A percentile compares a stretch with the other conserved stretches of the same genome.
These are phyloP conservation scores for Acanthopleura granulata DNA, from an alignment of 2,888 invertebrate genomes.

Conservation along the genomic window DNA sequence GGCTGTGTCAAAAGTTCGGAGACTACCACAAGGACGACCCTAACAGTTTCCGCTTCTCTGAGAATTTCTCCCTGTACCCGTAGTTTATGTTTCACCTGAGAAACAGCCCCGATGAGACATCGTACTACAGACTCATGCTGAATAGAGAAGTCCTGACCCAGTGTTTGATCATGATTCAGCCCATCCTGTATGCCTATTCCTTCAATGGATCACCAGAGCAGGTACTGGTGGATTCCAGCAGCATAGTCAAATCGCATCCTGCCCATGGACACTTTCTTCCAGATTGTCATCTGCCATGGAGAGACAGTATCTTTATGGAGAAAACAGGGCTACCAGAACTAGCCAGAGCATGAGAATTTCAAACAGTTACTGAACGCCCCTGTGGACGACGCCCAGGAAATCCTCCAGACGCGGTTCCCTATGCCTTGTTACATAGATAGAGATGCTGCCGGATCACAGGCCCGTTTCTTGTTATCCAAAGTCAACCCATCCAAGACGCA, in stretches of 20 bases:
- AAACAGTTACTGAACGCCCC: constrained; percentile 96
- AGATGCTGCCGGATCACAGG: constrained; percentile 99
- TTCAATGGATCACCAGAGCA: constrained; percentile 97
- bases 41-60: constrained; percentile 93
- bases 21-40: constrained; percentile 98
- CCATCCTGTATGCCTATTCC: constrained; percentile 97
- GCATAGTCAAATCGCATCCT: constrained; percentile 97
- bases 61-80: constrained; percentile 98
- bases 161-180: constrained; percentile 99
- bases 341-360: constrained; percentile 98
- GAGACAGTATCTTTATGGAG: constrained; percentile 99
- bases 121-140: constrained; percentile 97
- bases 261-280: constrained; percentile 99
- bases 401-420: constrained; percentile 95
- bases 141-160: constrained; percentile 98
- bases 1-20: constrained; percentile 99
- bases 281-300: constrained; percentile 99
- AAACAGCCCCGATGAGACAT: constrained; percentile 98
- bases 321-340: constrained; percentile 91
- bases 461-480: constrained; percentile 96
- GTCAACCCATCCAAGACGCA: constrained; percentile 99
- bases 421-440: constrained; percentile 99
- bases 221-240: constrained; percentile 95
- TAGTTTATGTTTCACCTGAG: constrained; percentile 99
- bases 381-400: constrained; percentile 96